Conservation (phyloP, 2,888 invertebrate species). For the Nasonia oneida region DNA sequence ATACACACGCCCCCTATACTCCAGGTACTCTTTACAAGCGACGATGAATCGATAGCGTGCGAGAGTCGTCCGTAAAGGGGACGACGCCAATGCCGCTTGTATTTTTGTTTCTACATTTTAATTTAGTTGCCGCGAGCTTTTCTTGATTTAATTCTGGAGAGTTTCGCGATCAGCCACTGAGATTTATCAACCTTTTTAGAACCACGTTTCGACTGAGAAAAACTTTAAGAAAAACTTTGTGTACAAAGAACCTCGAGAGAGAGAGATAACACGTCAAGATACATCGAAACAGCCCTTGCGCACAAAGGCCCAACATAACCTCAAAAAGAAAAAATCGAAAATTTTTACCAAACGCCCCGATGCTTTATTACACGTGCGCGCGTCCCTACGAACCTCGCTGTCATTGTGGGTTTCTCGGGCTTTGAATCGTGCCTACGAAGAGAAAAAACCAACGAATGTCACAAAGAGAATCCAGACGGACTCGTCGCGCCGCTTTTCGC, state of each 20-base stretch:
- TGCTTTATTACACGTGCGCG: too few relatives aligned
- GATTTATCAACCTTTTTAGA: not conserved
- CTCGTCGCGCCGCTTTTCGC: conserved; percentile 17
- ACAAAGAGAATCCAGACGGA: not conserved
- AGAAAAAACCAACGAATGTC: not conserved
- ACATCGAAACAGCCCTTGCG: too few relatives aligned
- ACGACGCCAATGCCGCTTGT: not conserved
- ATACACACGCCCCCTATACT: not conserved
- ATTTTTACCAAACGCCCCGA: too few relatives aligned
- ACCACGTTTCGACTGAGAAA: too few relatives aligned
- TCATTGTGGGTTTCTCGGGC: not conserved
- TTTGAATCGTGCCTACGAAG: not conserved
- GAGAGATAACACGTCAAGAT: too few relatives aligned
- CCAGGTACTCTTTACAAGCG: not conserved
- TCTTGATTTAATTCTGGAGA: conserved; percentile 25
- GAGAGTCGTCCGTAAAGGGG: not conserved
- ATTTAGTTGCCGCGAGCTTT: not conserved
- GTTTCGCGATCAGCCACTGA: not conserved
- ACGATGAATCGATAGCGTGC: not conserved
- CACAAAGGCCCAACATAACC: too few relatives aligned
- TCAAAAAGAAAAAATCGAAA: too few relatives aligned
- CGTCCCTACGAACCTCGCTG: not conserved
- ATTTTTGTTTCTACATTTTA: not conserved
- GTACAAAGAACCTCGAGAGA: too few relatives aligned
- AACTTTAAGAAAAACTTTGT: not conserved